phyloP scores from a whole-genome alignment of 2,113 vertebrate species.

The Synodontis membranacea region DNA sequence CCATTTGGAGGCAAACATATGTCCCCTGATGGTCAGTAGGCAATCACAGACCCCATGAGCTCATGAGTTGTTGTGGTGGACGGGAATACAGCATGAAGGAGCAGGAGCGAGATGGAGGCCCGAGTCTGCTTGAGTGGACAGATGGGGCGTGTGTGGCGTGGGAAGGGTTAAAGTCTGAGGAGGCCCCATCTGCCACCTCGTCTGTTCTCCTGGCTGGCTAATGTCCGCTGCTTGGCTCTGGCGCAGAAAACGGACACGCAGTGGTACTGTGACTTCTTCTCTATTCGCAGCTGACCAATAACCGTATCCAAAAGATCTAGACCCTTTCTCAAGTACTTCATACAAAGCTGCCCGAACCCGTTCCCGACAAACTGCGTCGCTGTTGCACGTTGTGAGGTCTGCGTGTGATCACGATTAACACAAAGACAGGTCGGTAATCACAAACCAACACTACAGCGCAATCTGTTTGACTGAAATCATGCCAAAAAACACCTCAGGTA shows the following conservation, averaged over 20 bases:
- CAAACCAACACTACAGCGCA: background rate
- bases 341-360: no score
- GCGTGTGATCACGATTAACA: background rate
- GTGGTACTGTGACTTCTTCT: constrained; percentile 40
- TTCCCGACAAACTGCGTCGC: no score
- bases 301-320: constrained; percentile 40
- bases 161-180: constrained; percentile 73
- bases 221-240: constrained; percentile 43
- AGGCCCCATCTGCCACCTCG: constrained; percentile 71
- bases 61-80: constrained; percentile 23
- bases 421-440: constrained; percentile 12
- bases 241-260: constrained; percentile 37
- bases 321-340: background rate
- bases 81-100: constrained; percentile 50
- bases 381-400: background rate
- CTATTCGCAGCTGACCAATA: constrained; percentile 52
- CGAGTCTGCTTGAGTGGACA: constrained; percentile 44
- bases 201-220: constrained; percentile 67
- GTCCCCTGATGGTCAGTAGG: constrained; percentile 45
- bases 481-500: background rate
- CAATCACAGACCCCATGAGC: constrained; percentile 43
- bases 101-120: constrained; percentile 40
- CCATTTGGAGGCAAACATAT: constrained; percentile 56
- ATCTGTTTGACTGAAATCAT: background rate
- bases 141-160: constrained; percentile 65